A percentile compares a stretch with the other conserved stretches of the same genome.
Conservation (phyloP, 2,797 vertebrate genomes). For the Okamejei kenojei region DNA sequence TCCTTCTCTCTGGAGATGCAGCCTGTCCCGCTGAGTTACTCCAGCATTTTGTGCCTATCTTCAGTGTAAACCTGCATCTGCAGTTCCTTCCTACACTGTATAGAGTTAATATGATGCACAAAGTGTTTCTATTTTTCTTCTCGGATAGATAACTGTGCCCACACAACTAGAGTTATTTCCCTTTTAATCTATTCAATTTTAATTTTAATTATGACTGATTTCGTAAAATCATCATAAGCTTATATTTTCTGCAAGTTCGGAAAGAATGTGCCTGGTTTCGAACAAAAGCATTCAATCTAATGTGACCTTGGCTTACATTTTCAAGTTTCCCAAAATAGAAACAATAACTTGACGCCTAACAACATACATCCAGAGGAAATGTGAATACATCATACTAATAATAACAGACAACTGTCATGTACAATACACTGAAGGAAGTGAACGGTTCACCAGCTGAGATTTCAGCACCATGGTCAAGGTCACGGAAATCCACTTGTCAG, state of each 20-base stretch:
- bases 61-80: no score
- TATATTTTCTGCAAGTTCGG: not conserved
- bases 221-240: not conserved
- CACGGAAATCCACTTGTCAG: not conserved
- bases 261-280: not conserved
- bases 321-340: not conserved
- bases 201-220: no score
- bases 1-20: no score
- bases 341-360: not conserved
- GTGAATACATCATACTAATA: conserved; percentile 24
- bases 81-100: not conserved
- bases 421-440: conserved; percentile 38
- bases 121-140: not conserved
- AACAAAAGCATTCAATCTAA: not conserved
- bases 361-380: not conserved
- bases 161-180: not conserved
- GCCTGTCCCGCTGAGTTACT: no score
- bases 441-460: conserved; percentile 36
- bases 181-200: not conserved
- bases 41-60: no score
- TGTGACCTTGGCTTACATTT: conserved; percentile 17
- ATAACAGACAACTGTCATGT: conserved; percentile 42
- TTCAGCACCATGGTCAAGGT: conserved; percentile 40
- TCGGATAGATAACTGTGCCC: not conserved
- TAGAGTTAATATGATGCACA: not conserved